Conservation (phyloP, 2,888 invertebrate species). For the Itoplectis maculator region DNA sequence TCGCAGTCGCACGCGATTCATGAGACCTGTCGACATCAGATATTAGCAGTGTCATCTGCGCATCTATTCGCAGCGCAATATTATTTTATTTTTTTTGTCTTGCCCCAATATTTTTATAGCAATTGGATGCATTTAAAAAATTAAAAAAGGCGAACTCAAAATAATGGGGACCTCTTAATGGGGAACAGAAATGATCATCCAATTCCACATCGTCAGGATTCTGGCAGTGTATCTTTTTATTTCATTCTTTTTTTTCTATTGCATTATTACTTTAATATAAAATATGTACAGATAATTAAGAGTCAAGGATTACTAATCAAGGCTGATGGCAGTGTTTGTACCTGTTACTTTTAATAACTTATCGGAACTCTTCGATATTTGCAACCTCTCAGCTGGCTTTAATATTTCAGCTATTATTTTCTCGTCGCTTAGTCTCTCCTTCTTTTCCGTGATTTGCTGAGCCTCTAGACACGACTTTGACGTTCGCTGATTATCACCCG, state of each 20-base stretch:
- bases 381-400: constrained; percentile 81
- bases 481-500: constrained; percentile 33
- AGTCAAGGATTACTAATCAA: constrained; percentile 80
- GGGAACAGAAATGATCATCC: background rate
- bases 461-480: constrained; percentile 43
- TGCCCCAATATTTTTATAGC: no score
- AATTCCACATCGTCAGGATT: constrained; percentile 57
- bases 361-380: constrained; percentile 73
- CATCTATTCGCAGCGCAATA: background rate
- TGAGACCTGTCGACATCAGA: constrained; percentile 4
- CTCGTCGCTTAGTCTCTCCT: constrained; percentile 80
- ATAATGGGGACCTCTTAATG: no score
- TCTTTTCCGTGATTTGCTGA: constrained; percentile 61
- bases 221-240: constrained; percentile 70
- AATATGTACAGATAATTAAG: constrained; percentile 82
- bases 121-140: no score
- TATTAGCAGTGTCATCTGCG: background rate
- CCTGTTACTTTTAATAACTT: constrained; percentile 80
- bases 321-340: constrained; percentile 83
- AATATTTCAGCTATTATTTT: constrained; percentile 83
- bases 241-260: constrained; percentile 72
- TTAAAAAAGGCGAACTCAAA: no score
- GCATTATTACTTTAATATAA: constrained; percentile 79
- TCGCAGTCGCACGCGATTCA: background rate
- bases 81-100: no score